These are phyloP conservation scores for Gisinianus flammeolus DNA, from an alignment of 2,888 invertebrate genomes.

Conservation along the genomic window DNA sequence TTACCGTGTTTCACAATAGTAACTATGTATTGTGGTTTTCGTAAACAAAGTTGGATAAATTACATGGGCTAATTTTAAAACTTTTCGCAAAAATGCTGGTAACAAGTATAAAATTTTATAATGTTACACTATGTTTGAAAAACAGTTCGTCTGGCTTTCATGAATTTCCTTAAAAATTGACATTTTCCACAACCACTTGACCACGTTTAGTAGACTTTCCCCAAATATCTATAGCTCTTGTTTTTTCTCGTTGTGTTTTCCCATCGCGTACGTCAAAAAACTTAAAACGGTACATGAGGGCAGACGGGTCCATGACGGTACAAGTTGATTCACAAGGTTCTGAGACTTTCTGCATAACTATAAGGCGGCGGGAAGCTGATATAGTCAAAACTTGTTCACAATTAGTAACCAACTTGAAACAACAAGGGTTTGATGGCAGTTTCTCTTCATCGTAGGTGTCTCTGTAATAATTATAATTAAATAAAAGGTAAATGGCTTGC, in stretches of 20 bases:
- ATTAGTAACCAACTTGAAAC: conserved; percentile 77
- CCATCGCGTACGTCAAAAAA: conserved; percentile 48
- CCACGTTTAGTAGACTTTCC: conserved; percentile 50
- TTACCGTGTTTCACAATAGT: too few relatives aligned
- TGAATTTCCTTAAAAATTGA: background rate
- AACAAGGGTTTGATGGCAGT: conserved; percentile 81
- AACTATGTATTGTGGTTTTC: too few relatives aligned
- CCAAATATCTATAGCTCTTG: conserved; percentile 36
- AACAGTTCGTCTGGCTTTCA: background rate
- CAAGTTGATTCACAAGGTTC: conserved; percentile 63
- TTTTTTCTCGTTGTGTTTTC: conserved; percentile 29
- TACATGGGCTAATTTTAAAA: too few relatives aligned
- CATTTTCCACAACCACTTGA: conserved; percentile 29
- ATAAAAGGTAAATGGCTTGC: too few relatives aligned
- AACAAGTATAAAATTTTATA: background rate
- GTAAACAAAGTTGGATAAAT: too few relatives aligned
- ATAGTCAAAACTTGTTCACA: conserved; percentile 87
- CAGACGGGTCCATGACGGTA: conserved; percentile 50
- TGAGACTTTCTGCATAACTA: conserved; percentile 81
- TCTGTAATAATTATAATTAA: too few relatives aligned
- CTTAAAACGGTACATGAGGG: conserved; percentile 52
- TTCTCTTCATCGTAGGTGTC: conserved; percentile 74
- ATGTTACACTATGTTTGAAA: background rate
- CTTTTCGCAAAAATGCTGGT: too few relatives aligned
- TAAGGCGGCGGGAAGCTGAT: conserved; percentile 78